Evolutionary conservation across 2,113 vertebrate species (phyloP).

Genomic region (Catharus bicknelli): DNA sequence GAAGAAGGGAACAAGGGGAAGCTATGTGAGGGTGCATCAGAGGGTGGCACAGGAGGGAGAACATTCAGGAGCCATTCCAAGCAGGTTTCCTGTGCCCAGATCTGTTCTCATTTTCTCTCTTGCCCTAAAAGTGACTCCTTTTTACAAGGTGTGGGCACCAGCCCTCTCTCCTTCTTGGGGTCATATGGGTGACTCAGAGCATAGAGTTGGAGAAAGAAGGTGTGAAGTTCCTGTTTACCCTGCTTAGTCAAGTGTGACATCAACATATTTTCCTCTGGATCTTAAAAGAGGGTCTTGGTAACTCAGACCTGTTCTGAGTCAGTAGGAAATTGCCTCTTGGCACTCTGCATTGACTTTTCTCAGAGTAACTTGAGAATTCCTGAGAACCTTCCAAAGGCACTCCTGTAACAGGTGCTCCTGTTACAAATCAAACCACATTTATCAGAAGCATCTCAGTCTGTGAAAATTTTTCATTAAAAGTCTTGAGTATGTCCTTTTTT

Average conservation of each 20-base stretch:
- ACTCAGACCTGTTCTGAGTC: not conserved
- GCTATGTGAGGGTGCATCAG: not conserved
- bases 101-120: not conserved
- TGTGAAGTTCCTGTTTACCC: not conserved
- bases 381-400: not conserved
- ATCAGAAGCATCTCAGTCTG: not conserved
- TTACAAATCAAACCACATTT: not conserved
- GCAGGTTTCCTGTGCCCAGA: not conserved
- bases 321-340: not conserved
- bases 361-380: not conserved
- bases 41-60: not conserved
- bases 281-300: not conserved
- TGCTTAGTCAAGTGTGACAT: not conserved
- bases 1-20: not conserved
- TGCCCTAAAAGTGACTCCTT: not conserved
- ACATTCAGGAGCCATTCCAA: not conserved
- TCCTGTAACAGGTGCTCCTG: not conserved
- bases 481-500: not conserved
- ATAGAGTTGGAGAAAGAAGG: not conserved
- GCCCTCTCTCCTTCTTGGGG: not conserved
- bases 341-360: not conserved
- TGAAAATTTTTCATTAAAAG: not conserved
- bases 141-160: fast-evolving
- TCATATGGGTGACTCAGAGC: not conserved
- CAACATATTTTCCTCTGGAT: not conserved